phyloP scores from a whole-genome alignment of 2,888 invertebrate genomes.

The Diaphora mendica region DNA sequence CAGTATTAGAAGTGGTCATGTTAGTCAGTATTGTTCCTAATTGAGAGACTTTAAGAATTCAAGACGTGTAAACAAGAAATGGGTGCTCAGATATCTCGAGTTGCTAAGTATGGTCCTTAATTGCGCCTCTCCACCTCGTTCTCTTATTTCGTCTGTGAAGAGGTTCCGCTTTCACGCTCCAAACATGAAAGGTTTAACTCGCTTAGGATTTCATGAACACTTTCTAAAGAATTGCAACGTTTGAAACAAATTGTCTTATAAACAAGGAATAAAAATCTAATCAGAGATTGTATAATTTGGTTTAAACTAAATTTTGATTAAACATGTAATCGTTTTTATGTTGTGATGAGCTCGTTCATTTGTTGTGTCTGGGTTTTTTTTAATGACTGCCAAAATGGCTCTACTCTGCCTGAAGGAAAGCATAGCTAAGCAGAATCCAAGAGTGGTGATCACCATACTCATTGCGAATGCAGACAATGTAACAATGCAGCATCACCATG shows the following conservation, averaged over 20 bases:
- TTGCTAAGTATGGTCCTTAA: constrained; percentile 61
- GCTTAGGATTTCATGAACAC: constrained; percentile 21
- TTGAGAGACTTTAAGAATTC: constrained; percentile 30
- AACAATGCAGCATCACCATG: no score
- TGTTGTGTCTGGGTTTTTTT: background rate
- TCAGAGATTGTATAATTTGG: background rate
- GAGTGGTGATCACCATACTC: no score
- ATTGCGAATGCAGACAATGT: no score
- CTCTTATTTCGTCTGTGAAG: constrained; percentile 47
- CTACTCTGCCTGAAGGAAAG: no score
- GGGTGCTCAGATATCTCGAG: constrained; percentile 53
- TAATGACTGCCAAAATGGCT: no score
- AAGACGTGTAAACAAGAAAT: constrained; percentile 44
- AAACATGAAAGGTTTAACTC: constrained; percentile 32
- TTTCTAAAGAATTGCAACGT: constrained; percentile 13
- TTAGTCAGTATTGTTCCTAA: constrained; percentile 6
- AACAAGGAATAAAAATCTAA: background rate
- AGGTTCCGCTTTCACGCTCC: constrained; percentile 46
- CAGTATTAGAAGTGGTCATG: background rate
- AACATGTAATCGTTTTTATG: background rate
- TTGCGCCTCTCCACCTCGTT: constrained; percentile 57
- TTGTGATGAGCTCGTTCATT: background rate
- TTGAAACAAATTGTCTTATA: background rate
- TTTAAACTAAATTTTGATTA: background rate
- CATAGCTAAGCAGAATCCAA: no score